A percentile compares a stretch with the other conserved stretches of the same genome.
Conservation (phyloP, 2,113 vertebrate genomes). For the Alethe diademata region DNA sequence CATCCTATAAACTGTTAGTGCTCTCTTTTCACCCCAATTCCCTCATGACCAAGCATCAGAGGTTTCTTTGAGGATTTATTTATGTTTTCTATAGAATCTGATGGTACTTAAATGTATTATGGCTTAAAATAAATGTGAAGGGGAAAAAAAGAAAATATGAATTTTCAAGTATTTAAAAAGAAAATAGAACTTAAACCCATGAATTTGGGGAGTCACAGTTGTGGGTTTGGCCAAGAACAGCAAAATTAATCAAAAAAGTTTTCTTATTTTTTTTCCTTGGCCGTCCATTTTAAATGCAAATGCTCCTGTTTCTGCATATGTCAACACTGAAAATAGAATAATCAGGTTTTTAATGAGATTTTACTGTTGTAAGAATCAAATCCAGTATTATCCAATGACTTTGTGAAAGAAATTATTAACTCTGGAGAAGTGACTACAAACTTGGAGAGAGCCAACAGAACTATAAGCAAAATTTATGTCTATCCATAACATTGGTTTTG, state of each 20-base stretch:
- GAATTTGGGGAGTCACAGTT: neutral
- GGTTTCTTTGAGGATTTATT: neutral
- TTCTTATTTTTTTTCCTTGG: neutral
- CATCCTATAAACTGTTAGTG: neutral
- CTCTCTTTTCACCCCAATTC: neutral
- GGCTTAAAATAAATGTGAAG: neutral
- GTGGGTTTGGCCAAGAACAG: neutral
- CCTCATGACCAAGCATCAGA: neutral
- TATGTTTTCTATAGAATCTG: neutral
- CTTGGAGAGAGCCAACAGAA: neutral
- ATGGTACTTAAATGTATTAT: neutral
- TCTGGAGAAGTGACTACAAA: constrained; percentile 1
- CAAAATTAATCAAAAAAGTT: neutral
- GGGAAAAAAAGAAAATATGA: neutral
- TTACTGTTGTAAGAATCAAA: neutral
- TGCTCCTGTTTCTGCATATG: neutral
- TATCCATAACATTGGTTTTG: neutral
- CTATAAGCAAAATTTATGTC: constrained; percentile 9
- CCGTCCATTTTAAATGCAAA: neutral
- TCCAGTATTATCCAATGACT: neutral
- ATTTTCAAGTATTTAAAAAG: neutral
- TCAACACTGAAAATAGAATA: constrained; percentile 5
- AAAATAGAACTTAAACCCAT: neutral
- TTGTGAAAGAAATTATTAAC: neutral
- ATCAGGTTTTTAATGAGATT: neutral